A percentile compares a stretch with the other conserved stretches of the same genome.
Conservation (phyloP, 1,140 invertebrate species). For the Drosophila willistoni region DNA sequence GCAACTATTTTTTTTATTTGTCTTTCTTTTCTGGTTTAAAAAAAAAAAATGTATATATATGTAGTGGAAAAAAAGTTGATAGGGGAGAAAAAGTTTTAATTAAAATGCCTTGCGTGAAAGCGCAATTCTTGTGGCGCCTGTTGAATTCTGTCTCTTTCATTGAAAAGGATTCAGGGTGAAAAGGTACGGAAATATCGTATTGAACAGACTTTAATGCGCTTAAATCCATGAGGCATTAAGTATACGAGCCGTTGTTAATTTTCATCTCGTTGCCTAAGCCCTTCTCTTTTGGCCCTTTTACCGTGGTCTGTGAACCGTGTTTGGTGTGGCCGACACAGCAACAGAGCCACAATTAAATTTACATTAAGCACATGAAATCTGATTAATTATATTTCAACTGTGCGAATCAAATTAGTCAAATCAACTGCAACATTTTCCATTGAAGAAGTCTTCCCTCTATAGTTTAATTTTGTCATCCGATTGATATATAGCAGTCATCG, state of each 20-base stretch:
- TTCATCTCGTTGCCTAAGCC: conserved; percentile 17
- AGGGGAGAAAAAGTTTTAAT: conserved; percentile 46
- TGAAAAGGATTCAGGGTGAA: conserved; percentile 3
- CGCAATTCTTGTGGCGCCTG: conserved; percentile 14
- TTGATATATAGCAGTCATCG: conserved; percentile 33
- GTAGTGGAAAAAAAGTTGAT: conserved; percentile 40
- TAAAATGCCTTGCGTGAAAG: conserved; percentile 54
- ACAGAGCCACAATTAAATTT: conserved; percentile 30
- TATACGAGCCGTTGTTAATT: conserved; percentile 35
- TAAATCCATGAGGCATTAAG: conserved; percentile 44
- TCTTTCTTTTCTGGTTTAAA: conserved; percentile 13
- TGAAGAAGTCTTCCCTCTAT: conserved; percentile 17
- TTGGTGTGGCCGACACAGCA: not conserved
- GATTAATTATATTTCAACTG: conserved; percentile 44
- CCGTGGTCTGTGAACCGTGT: too few relatives aligned
- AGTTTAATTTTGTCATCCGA: conserved; percentile 39
- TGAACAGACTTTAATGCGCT: conserved; percentile 49
- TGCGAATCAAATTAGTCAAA: conserved; percentile 36
- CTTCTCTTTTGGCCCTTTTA: not conserved
- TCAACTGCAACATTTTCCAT: conserved; percentile 5
- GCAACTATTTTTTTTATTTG: conserved; percentile 39
- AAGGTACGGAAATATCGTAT: conserved; percentile 1
- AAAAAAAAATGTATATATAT: conserved; percentile 38
- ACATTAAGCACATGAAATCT: conserved; percentile 35
- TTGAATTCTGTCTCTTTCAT: conserved; percentile 15